These are phyloP conservation scores for Amphimallon solstitiale DNA, from an alignment of 2,888 invertebrate genomes.

Conservation along the genomic window DNA sequence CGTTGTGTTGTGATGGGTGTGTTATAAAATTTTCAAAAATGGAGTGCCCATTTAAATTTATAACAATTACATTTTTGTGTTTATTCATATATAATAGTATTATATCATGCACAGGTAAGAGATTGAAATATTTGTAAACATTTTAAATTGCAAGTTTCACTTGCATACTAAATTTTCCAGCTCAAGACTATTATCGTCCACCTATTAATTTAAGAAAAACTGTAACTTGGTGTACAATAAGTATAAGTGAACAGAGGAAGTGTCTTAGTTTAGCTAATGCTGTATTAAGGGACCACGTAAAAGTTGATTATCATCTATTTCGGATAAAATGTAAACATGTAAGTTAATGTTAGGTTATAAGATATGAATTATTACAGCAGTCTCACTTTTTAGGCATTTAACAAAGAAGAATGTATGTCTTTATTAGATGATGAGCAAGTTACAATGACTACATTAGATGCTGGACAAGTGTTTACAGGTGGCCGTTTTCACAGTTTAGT, in stretches of 20 bases:
- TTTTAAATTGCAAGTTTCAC: no score
- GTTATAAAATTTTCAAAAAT: no score
- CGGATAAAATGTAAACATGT: conserved; percentile 76
- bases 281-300: conserved; percentile 71
- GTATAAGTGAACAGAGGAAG: conserved; percentile 80
- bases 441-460: conserved; percentile 87
- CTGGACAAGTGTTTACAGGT: conserved; percentile 94
- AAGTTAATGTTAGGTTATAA: conserved; percentile 39
- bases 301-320: conserved; percentile 72
- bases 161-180: conserved; percentile 10
- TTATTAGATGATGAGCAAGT: conserved; percentile 82
- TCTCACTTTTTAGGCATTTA: conserved; percentile 70
- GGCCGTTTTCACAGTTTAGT: conserved; percentile 92
- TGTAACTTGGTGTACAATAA: conserved; percentile 87
- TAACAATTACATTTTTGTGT: no score
- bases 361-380: conserved; percentile 14
- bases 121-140: no score
- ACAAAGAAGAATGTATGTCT: conserved; percentile 90
- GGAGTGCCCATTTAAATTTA: no score
- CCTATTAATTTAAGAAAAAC: conserved; percentile 42
- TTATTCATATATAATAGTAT: no score
- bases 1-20: no score
- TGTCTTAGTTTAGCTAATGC: conserved; percentile 81
- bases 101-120: no score
- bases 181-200: conserved; percentile 19